Conservation (phyloP, 2,888 invertebrate species). For the Harmothoe impar region DNA sequence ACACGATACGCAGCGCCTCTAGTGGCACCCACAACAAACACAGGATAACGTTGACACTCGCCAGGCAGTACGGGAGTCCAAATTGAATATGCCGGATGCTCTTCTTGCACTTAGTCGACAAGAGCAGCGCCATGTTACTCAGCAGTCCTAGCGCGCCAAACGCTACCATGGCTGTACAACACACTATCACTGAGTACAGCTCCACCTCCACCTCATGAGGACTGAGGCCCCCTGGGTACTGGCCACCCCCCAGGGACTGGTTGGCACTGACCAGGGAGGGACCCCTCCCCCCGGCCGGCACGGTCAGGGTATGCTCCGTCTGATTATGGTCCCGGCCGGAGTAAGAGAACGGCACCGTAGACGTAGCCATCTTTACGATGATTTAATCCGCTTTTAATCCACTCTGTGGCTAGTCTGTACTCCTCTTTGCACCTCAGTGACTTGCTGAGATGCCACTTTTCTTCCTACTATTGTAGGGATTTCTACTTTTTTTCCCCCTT, state of each 20-base stretch:
- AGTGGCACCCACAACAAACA: conserved; percentile 65
- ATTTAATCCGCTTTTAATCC: too few species aligned
- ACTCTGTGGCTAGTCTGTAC: too few species aligned
- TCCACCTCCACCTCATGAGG: conserved; percentile 40
- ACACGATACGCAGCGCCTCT: conserved; percentile 43
- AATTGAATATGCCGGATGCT: conserved; percentile 63
- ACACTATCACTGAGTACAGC: conserved; percentile 49
- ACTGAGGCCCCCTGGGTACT: not conserved
- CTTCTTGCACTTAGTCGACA: conserved; percentile 63
- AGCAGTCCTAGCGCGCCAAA: conserved; percentile 59
- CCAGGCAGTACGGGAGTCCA: conserved; percentile 60
- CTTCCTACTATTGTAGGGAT: too few species aligned
- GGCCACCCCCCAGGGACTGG: not conserved
- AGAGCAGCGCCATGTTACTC: conserved; percentile 59
- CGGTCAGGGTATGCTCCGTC: conserved; percentile 25
- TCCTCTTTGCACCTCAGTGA: too few species aligned
- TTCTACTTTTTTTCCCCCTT: too few species aligned
- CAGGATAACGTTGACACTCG: conserved; percentile 56
- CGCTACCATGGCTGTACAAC: conserved; percentile 50
- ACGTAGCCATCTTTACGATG: conserved; percentile 15
- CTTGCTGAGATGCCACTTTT: too few species aligned
- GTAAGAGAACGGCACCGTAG: conserved; percentile 17
- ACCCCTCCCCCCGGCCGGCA: not conserved
- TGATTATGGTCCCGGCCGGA: conserved; percentile 31
- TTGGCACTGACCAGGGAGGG: not conserved